Conservation (phyloP, 2,888 invertebrate species). For the Apocheima hispidaria region DNA sequence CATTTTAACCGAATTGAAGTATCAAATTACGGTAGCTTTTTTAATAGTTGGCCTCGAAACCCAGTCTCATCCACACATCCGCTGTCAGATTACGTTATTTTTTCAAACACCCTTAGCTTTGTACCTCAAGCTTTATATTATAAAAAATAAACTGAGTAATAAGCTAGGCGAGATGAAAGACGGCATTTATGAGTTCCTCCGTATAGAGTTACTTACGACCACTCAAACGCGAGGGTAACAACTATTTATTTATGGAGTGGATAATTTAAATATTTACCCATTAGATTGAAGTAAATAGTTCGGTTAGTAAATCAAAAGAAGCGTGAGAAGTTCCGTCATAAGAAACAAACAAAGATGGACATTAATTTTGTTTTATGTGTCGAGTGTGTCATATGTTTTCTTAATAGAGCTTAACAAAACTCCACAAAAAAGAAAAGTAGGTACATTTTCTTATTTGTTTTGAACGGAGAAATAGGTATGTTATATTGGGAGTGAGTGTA, state of each 20-base stretch:
- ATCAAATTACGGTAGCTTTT: slow-evolving; percentile 76
- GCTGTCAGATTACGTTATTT: slow-evolving; percentile 57
- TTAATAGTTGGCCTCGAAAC: slow-evolving; percentile 62
- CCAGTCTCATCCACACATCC: slow-evolving; percentile 62
- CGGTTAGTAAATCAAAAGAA: slow-evolving; percentile 47
- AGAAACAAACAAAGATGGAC: slow-evolving; percentile 40
- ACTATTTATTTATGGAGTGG: slow-evolving; percentile 70
- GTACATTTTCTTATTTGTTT: slow-evolving; percentile 5
- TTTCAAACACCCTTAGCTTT: slow-evolving; percentile 56
- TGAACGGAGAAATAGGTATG: neutral
- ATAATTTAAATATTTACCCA: slow-evolving; percentile 71
- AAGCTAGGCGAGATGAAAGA: slow-evolving; percentile 78
- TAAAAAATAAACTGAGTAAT: slow-evolving; percentile 64
- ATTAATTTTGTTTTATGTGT: slow-evolving; percentile 26
- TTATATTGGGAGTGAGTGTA: neutral
- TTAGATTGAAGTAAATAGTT: slow-evolving; percentile 56
- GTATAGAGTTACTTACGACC: slow-evolving; percentile 73
- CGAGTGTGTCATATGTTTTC: slow-evolving; percentile 17
- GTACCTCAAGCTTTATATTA: slow-evolving; percentile 43
- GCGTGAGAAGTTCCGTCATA: slow-evolving; percentile 55
- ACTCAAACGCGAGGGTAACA: slow-evolving; percentile 54
- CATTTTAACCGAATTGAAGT: slow-evolving; percentile 47
- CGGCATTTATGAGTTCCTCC: slow-evolving; percentile 68
- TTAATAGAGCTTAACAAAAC: slow-evolving; percentile 22
- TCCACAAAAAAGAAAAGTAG: neutral